A percentile compares a stretch with the other conserved stretches of the same genome.
These are phyloP conservation scores for Bombus sylvicola DNA, from an alignment of 1,140 invertebrate genomes.

Conservation along the genomic window DNA sequence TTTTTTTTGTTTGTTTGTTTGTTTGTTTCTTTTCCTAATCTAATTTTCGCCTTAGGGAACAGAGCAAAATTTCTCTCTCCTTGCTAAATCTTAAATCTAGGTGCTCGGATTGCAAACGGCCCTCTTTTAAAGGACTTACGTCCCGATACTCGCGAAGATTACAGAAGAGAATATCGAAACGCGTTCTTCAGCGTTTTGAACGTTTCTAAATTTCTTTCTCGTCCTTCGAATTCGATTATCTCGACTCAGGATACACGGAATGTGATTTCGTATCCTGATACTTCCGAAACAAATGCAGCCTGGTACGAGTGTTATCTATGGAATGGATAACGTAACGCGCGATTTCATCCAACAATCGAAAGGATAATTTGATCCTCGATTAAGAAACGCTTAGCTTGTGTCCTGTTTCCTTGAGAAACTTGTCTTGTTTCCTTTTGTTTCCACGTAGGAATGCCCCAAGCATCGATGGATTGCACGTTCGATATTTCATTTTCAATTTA, in stretches of 20 bases:
- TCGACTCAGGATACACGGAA: slow-evolving; percentile 14
- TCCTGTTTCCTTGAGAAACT: not conserved
- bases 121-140: slow-evolving; percentile 13
- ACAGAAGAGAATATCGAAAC: not conserved
- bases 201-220: not conserved
- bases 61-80: not conserved
- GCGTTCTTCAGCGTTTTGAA: not conserved
- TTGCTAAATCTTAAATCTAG: slow-evolving; percentile 49
- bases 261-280: not conserved
- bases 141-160: not conserved
- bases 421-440: not conserved
- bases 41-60: not conserved
- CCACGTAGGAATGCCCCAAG: not conserved
- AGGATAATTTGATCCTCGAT: not conserved
- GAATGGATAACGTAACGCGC: slow-evolving; percentile 21
- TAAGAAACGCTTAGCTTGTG: not conserved
- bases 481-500: not conserved
- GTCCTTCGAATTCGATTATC: not conserved
- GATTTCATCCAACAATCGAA: not conserved
- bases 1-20: not conserved
- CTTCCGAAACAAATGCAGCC: slow-evolving; percentile 3
- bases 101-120: slow-evolving; percentile 58
- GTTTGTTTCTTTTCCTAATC: no score
- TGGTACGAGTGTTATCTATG: slow-evolving; percentile 33
- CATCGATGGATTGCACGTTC: slow-evolving; percentile 22